A percentile compares a stretch with the other conserved stretches of the same genome.
Conservation (phyloP, 2,888 invertebrate species). For the Lacanobia oleracea region DNA sequence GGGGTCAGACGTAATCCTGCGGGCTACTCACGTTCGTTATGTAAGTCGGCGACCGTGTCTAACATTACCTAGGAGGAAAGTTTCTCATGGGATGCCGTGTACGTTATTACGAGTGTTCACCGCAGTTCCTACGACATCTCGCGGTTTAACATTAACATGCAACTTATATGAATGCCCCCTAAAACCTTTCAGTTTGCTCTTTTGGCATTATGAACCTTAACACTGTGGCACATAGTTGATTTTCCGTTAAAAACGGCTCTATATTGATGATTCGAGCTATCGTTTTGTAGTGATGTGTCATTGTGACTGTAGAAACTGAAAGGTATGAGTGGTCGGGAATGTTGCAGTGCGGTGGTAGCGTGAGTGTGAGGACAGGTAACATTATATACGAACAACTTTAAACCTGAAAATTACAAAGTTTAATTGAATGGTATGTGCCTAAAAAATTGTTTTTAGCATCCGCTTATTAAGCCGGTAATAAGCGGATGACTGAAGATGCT, state of each 20-base stretch:
- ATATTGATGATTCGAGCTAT: background rate
- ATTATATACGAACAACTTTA: background rate
- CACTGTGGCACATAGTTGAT: background rate
- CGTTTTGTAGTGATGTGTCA: background rate
- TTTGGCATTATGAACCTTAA: slow-evolving; percentile 6
- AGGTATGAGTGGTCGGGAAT: background rate
- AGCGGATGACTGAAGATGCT: no score
- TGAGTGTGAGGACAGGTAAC: no score
- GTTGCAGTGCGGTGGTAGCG: no score
- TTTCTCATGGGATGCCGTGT: background rate
- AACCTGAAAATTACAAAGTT: background rate
- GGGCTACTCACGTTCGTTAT: background rate
- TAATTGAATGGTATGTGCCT: no score
- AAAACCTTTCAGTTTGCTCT: background rate
- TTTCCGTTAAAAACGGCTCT: background rate
- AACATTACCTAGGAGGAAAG: background rate
- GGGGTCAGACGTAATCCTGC: background rate
- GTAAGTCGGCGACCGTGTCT: background rate
- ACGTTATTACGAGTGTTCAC: slow-evolving; percentile 3
- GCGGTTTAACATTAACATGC: slow-evolving; percentile 11
- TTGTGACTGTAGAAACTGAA: no score
- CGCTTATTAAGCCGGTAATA: no score
- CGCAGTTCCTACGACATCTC: background rate
- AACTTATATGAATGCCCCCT: background rate
- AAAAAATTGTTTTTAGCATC: no score